Conservation (phyloP, 92 coral and sea anemone genomes). For the Zoanthus sansibaricus region DNA sequence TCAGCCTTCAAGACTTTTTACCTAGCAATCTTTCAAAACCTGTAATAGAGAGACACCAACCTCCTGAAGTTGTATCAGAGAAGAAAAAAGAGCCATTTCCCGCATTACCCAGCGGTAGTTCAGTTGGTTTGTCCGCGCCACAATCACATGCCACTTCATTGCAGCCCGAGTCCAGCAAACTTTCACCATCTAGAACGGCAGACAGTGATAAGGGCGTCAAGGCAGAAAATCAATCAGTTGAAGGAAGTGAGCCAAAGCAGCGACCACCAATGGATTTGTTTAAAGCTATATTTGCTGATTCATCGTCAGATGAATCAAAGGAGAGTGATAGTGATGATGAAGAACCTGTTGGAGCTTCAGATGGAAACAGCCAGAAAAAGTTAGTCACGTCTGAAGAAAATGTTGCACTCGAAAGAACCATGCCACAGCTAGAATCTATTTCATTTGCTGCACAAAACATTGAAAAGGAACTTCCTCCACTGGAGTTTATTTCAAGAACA, state of each 20-base stretch:
- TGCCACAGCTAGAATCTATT: neutral
- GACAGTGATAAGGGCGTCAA: neutral
- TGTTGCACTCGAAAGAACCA: neutral
- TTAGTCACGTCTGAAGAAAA: neutral
- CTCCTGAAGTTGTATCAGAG: neutral
- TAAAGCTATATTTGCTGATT: slow-evolving; percentile 94
- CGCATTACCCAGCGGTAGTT: neutral
- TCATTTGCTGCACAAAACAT: neutral
- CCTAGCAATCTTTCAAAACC: slow-evolving; percentile 24
- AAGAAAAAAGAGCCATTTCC: neutral
- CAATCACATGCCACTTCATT: neutral
- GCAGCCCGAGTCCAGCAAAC: neutral
- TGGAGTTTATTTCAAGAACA: slow-evolving; percentile 37
- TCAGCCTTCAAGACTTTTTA: slow-evolving; percentile 70
- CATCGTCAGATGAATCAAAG: slow-evolving; percentile 82
- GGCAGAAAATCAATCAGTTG: neutral
- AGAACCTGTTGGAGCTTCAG: neutral
- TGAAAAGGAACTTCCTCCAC: slow-evolving; percentile 14
- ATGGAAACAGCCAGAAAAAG: neutral
- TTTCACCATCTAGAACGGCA: neutral
- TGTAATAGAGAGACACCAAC: neutral
- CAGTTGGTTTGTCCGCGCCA: slow-evolving; percentile 15
- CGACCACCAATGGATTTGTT: slow-evolving; percentile 96
- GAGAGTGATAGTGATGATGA: slow-evolving; percentile 77
- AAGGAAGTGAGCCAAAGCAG: slow-evolving; percentile 48